Conservation (phyloP, 2,797 vertebrate genomes). For the Loriculus beryllinus region DNA sequence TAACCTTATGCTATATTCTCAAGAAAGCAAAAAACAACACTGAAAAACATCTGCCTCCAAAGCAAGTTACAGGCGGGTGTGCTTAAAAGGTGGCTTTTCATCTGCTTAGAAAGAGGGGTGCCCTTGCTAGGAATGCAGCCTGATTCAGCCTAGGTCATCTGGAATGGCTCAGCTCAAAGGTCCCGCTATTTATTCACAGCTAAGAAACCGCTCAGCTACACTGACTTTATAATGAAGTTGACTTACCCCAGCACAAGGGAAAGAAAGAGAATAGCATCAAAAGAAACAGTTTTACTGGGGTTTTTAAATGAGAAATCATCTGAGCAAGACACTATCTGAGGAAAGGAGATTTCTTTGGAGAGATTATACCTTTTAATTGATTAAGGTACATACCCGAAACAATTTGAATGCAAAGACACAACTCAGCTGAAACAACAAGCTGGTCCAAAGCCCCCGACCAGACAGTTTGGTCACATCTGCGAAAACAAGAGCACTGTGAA, state of each 20-base stretch:
- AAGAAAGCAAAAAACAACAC: constrained; percentile 3
- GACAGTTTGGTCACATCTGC: accelerated
- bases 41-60: constrained; percentile 26
- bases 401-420: not conserved
- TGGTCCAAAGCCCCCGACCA: not conserved
- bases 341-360: not conserved
- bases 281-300: not conserved
- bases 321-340: not conserved
- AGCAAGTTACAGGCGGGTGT: not conserved
- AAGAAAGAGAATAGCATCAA: constrained; percentile 1
- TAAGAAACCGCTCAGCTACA: accelerated
- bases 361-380: not conserved
- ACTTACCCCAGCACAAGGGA: not conserved
- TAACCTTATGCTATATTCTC: constrained; percentile 24
- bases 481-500: not conserved
- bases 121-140: not conserved
- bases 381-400: not conserved
- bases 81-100: not conserved
- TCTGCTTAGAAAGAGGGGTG: not conserved
- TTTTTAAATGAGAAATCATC: not conserved
- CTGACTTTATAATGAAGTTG: not conserved
- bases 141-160: not conserved
- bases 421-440: accelerated
- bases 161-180: not conserved
- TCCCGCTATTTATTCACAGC: not conserved